These are phyloP conservation scores for Rissa tridactyla DNA, from an alignment of 2,113 vertebrate genomes.

Conservation along the genomic window DNA sequence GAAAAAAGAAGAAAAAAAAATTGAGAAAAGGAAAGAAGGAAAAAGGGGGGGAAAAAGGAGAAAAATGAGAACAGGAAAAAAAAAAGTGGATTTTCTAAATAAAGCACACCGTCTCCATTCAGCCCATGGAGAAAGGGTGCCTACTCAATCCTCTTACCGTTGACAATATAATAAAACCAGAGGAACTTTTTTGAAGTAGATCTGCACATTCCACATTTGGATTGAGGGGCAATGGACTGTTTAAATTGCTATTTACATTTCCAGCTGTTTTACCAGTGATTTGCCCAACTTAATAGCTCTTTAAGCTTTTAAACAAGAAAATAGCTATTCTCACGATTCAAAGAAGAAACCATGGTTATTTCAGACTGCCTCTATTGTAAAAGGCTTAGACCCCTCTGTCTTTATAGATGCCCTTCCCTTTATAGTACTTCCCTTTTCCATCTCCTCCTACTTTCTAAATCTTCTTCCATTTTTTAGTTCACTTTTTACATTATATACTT, in stretches of 20 bases:
- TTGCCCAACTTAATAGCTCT: slow-evolving; percentile 83
- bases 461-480: slow-evolving; percentile 23
- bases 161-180: slow-evolving; percentile 76
- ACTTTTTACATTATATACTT: slow-evolving; percentile 54
- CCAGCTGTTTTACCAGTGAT: slow-evolving; percentile 84
- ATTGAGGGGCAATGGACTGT: slow-evolving; percentile 76
- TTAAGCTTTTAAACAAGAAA: slow-evolving; percentile 83
- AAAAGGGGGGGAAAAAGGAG: background rate
- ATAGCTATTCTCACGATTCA: slow-evolving; percentile 79
- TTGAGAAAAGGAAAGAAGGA: background rate
- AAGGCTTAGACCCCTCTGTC: slow-evolving; percentile 67
- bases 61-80: background rate
- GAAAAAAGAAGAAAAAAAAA: background rate
- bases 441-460: slow-evolving; percentile 46
- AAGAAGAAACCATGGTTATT: slow-evolving; percentile 71
- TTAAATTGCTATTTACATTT: slow-evolving; percentile 83
- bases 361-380: slow-evolving; percentile 74
- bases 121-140: slow-evolving; percentile 53
- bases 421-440: slow-evolving; percentile 51
- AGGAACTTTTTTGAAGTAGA: slow-evolving; percentile 66
- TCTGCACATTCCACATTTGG: slow-evolving; percentile 67
- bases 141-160: slow-evolving; percentile 70
- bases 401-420: slow-evolving; percentile 62
- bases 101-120: slow-evolving; percentile 69
- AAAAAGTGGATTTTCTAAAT: slow-evolving; percentile 64